phyloP scores from a whole-genome alignment of 23 tunicate species.

The Aplidium turbinatum region DNA sequence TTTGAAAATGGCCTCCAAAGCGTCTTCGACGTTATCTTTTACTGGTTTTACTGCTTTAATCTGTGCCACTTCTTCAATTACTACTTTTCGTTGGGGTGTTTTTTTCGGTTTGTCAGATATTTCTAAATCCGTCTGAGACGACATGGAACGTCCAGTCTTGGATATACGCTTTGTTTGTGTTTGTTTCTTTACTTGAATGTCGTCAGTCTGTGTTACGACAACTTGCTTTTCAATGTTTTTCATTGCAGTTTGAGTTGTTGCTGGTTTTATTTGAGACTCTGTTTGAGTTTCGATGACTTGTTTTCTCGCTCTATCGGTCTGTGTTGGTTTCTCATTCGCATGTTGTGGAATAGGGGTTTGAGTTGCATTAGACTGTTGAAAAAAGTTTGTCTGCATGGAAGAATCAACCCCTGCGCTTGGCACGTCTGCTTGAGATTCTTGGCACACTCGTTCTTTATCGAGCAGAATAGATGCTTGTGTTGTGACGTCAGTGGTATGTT shows the following conservation, averaged over 20 bases:
- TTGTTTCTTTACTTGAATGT: background rate
- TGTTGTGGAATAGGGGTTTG: conserved; percentile 2
- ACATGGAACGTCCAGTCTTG: background rate
- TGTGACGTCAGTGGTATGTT: too few species aligned
- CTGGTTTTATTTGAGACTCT: background rate
- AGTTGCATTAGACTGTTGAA: too few species aligned
- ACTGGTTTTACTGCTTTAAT: background rate
- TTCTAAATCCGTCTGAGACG: too few species aligned
- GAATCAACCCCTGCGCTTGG: too few species aligned
- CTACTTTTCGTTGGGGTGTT: background rate
- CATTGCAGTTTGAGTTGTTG: conserved; percentile 3
- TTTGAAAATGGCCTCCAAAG: background rate
- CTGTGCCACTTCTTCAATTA: background rate
- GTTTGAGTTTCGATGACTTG: background rate
- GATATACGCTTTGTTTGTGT: background rate
- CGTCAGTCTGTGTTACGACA: background rate
- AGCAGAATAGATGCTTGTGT: too few species aligned
- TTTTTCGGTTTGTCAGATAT: too few species aligned
- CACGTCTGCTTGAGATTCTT: too few species aligned
- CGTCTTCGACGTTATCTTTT: background rate
- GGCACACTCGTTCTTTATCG: too few species aligned
- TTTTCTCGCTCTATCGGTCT: background rate
- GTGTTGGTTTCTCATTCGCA: background rate
- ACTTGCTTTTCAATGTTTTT: background rate
- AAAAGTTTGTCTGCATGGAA: too few species aligned